Evolutionary conservation across 2,113 vertebrate genomes (phyloP).

Genomic region (Sigmodon hispidus): DNA sequence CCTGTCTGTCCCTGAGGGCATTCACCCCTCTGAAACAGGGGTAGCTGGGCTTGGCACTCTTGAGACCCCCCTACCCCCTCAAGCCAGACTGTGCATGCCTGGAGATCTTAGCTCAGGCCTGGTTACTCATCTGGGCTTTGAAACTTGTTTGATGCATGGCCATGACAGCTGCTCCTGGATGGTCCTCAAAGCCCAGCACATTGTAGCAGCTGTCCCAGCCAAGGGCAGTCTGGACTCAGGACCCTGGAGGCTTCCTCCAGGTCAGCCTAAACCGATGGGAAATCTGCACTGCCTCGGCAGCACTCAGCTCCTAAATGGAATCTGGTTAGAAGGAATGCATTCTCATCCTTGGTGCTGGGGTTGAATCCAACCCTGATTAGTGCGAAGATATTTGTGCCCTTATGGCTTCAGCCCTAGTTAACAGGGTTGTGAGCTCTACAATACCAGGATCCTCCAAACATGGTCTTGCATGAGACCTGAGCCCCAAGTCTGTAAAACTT

Average conservation of each 20-base stretch:
- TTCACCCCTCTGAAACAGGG: background rate
- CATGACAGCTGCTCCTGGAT: slow-evolving; percentile 73
- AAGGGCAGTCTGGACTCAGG: slow-evolving; percentile 51
- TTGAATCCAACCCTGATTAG: background rate
- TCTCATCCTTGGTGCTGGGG: background rate
- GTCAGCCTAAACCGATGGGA: background rate
- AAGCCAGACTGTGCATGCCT: slow-evolving; percentile 67
- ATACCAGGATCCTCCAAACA: background rate
- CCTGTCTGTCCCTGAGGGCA: slow-evolving; percentile 63
- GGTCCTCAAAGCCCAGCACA: slow-evolving; percentile 67
- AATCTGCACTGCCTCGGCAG: background rate
- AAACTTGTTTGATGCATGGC: slow-evolving; percentile 77
- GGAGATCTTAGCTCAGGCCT: slow-evolving; percentile 75
- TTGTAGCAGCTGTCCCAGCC: slow-evolving; percentile 66
- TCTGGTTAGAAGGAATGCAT: background rate
- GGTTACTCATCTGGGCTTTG: slow-evolving; percentile 74
- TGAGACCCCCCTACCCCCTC: slow-evolving; percentile 49
- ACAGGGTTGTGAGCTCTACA: background rate
- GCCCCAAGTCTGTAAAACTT: background rate
- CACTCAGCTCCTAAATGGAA: background rate
- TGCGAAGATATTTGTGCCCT: background rate
- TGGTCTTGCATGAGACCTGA: background rate
- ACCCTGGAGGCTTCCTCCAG: slow-evolving; percentile 32
- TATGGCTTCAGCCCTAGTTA: background rate
- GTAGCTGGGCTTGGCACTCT: slow-evolving; percentile 52